Evolutionary conservation across 2,888 invertebrate genomes (phyloP).

Genomic region (Drosophila nigricruria): DNA sequence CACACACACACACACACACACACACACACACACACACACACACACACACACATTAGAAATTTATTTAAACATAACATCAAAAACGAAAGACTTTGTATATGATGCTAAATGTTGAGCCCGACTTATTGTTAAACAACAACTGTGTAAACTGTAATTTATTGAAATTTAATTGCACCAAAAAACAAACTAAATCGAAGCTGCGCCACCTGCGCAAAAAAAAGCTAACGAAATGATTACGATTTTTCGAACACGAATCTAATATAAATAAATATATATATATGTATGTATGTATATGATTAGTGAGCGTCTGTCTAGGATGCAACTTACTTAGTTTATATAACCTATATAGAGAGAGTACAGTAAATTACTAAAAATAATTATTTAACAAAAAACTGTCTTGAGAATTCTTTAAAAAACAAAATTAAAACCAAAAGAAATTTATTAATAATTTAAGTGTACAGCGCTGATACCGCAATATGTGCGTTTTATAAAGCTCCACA

Average conservation of each 20-base stretch:
- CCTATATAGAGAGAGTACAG: constrained; percentile 32
- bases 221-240: constrained; percentile 62
- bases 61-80: constrained; percentile 55
- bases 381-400: constrained; percentile 38
- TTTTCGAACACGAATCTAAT: constrained; percentile 68
- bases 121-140: constrained; percentile 53
- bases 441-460: constrained; percentile 64
- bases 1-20: constrained; percentile 29
- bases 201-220: constrained; percentile 24
- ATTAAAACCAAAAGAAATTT: constrained; percentile 59
- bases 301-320: constrained; percentile 52
- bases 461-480: constrained; percentile 71
- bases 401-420: constrained; percentile 16
- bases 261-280: constrained; percentile 24
- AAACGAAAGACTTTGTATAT: constrained; percentile 78
- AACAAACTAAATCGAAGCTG: constrained; percentile 28
- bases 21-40: constrained; percentile 29
- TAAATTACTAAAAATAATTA: constrained; percentile 42
- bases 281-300: constrained; percentile 55
- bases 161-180: constrained; percentile 76
- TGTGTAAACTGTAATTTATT: constrained; percentile 68
- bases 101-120: constrained; percentile 69
- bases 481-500: constrained; percentile 39
- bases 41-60: constrained; percentile 56
- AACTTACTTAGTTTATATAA: constrained; percentile 57